Percentiles rank a stretch among this genome's conserved stretches.
phyloP scores from a whole-genome alignment of 2,797 vertebrate species.

The Picus viridis region DNA sequence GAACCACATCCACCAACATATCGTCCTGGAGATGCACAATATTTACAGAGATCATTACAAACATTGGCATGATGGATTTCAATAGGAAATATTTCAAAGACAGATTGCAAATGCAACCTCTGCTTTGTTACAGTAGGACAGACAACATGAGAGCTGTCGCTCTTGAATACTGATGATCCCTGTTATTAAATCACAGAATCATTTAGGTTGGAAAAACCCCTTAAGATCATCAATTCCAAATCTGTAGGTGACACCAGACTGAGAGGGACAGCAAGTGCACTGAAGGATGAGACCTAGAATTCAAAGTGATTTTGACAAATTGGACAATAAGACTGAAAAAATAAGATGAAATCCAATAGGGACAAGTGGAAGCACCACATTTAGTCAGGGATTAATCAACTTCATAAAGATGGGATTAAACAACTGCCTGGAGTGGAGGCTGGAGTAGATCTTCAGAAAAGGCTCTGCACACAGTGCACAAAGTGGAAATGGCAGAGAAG shows the following conservation, averaged over 20 bases:
- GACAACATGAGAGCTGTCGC: accelerated
- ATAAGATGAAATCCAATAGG: neutral
- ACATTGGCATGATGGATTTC: no score
- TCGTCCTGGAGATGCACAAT: neutral
- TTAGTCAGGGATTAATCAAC: neutral
- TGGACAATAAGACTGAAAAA: neutral
- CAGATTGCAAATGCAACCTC: neutral
- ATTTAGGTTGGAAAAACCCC: neutral
- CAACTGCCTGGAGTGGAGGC: neutral
- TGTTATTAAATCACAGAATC: neutral
- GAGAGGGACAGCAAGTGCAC: neutral
- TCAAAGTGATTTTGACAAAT: neutral
- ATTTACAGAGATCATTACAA: accelerated
- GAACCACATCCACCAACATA: no score
- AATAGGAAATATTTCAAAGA: neutral
- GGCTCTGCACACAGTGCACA: neutral
- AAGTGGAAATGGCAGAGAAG: neutral
- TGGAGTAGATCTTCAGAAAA: neutral
- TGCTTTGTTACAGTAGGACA: neutral
- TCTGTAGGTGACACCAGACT: neutral
- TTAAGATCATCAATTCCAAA: neutral
- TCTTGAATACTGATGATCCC: neutral
- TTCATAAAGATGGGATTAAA: neutral
- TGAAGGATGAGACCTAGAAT: neutral
- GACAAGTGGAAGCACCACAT: neutral